Base-by-base conservation (phyloP, 2,888 invertebrate genomes). In the Drosophila percnosoma region DNA sequence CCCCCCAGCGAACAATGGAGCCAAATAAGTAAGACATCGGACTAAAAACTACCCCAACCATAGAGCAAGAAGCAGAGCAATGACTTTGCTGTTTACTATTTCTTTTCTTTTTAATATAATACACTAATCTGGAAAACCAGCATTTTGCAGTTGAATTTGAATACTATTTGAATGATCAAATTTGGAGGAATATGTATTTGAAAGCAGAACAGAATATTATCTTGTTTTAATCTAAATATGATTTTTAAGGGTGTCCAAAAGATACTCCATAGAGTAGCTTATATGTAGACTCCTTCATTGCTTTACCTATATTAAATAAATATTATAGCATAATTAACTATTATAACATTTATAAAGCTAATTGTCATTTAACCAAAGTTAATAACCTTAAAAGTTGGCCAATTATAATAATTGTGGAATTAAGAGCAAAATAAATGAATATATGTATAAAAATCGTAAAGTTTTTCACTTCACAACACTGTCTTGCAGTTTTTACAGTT, bases 1-100 rank as follows among this genome's bases (percentile, higher is more conserved):
- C n/a, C 34, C 45, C n/a, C 29, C 11, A 33, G 13, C 64, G 38
- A 66, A 71, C 71, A 71, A 71, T 71, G 42, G 24, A 55, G 31
- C 42, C n/a, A 27, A n/a, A 45, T 34, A 38, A 49, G 33, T 45
- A 51, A 48, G 57, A 66, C 57, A 75, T 65, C 52, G 68, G 40
- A 68, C 59, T 51, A 24, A 48, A 38, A 21, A n/a, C n/a, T 40
- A 40, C 27, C 33, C 49, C 42, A 48, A 34, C 8, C 33, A n/a
- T 15, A 33, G 38, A 36, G 34, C 6, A 11, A 51, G 29, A 27
- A 33, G 40, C n/a, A 57, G 57, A 21, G 57, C 57, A 57, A 42
- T 42, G 31, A 42, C 52, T 52, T 52, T 29, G n/a, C 4, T 38
- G 36, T 8, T 55, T 54, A 13, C 29, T 6, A 3, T 8, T 38